A percentile compares a stretch with the other conserved stretches of the same genome.
Conservation (phyloP, 2,797 vertebrate species). For the Scolopax bukidnonensis region DNA sequence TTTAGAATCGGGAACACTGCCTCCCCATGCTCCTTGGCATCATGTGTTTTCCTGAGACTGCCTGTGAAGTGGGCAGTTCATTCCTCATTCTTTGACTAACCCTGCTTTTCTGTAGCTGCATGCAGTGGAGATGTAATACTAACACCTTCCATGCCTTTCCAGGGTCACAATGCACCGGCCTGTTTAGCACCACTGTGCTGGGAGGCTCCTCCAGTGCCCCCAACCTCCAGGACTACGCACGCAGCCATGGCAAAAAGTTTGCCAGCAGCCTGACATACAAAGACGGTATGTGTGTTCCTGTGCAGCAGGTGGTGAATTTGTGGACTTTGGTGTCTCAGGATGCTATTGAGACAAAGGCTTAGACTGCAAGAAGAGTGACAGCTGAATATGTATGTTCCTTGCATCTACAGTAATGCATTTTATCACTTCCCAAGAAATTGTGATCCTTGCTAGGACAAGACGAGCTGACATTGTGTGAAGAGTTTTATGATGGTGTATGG, state of each 20-base stretch:
- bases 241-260: slow-evolving; percentile 98
- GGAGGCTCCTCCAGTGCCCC: slow-evolving; percentile 99
- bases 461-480: background rate
- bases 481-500: background rate
- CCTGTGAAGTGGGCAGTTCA: slow-evolving; percentile 6
- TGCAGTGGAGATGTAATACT: slow-evolving; percentile 75
- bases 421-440: background rate
- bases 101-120: slow-evolving; percentile 62
- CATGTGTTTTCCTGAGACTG: background rate
- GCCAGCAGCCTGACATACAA: slow-evolving; percentile 94
- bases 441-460: background rate
- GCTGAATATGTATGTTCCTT: background rate
- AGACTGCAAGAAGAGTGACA: background rate
- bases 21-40: background rate
- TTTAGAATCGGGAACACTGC: background rate
- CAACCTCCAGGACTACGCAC: slow-evolving; percentile 99
- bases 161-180: slow-evolving; percentile 98
- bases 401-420: background rate
- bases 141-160: slow-evolving; percentile 81
- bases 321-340: background rate
- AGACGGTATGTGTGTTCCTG: slow-evolving; percentile 92
- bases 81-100: slow-evolving; percentile 50
- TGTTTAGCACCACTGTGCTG: slow-evolving; percentile 99
- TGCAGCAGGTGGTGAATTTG: background rate
- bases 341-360: background rate